Percentiles rank a stretch among this genome's conserved stretches.
These are phyloP conservation scores for Aphelocoma californica DNA, from an alignment of 2,797 vertebrate genomes.

Conservation along the genomic window DNA sequence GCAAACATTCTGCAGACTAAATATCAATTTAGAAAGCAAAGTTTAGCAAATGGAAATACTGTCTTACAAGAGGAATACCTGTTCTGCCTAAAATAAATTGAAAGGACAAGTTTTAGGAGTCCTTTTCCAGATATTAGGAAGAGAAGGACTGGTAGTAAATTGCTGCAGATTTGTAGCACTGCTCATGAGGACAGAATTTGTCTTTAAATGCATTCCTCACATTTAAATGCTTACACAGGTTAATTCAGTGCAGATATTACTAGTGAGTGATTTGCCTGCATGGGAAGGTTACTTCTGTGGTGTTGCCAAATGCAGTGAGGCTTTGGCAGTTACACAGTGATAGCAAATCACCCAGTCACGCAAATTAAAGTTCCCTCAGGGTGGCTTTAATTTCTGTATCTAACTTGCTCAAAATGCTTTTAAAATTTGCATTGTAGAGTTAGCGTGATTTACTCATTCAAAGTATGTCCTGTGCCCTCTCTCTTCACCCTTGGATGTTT, in stretches of 20 bases:
- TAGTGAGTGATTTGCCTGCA: neutral
- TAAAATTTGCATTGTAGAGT: neutral
- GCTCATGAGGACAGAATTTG: neutral
- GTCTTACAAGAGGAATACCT: neutral
- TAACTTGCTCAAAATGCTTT: conserved; percentile 44
- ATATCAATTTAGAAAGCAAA: neutral
- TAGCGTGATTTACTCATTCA: neutral
- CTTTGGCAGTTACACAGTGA: conserved; percentile 17
- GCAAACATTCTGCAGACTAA: conserved; percentile 9
- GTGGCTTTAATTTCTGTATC: conserved; percentile 35
- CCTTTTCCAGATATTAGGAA: neutral
- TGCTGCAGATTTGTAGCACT: neutral
- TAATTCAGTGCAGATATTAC: conserved; percentile 29
- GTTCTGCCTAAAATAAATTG: neutral
- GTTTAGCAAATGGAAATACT: neutral
- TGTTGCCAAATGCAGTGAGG: conserved; percentile 38
- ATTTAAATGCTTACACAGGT: neutral
- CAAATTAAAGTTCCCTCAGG: conserved; percentile 16
- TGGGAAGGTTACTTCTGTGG: conserved; percentile 20
- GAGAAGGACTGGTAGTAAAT: neutral
- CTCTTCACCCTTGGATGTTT: neutral
- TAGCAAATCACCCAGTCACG: conserved; percentile 33
- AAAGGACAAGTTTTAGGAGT: neutral
- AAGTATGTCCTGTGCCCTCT: neutral
- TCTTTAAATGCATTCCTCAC: neutral